phyloP scores from a whole-genome alignment of 2,888 invertebrate species.

The Ischnura elegans region DNA sequence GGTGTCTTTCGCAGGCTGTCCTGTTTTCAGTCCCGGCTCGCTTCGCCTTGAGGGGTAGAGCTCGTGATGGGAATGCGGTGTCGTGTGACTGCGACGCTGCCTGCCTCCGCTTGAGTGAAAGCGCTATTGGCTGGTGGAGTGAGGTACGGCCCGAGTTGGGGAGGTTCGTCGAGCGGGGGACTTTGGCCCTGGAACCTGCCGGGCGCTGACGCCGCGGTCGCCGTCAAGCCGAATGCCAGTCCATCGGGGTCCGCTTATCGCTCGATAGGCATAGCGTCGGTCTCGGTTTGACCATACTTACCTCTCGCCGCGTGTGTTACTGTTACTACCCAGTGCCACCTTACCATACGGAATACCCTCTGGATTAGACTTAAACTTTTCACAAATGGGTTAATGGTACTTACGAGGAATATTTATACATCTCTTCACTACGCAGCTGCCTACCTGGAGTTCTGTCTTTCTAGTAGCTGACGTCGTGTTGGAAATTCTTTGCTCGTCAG shows the following conservation, averaged over 20 bases:
- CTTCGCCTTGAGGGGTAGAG: background rate
- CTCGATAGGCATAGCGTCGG: background rate
- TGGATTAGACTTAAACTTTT: background rate
- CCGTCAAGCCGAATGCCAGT: background rate
- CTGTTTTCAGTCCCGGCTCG: background rate
- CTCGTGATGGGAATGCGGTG: constrained; percentile 47
- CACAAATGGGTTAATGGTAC: constrained; percentile 7
- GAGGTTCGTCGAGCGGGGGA: background rate
- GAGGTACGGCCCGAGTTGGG: background rate
- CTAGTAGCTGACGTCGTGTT: background rate
- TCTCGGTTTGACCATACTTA: background rate
- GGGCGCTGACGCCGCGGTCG: constrained; percentile 46
- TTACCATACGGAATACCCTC: background rate
- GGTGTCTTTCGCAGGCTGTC: background rate
- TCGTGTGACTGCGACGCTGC: background rate
- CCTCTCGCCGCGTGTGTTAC: background rate
- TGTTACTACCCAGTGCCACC: background rate
- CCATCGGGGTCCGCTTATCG: background rate
- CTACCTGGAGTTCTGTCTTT: background rate
- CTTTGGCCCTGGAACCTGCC: background rate
- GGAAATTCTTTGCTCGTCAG: background rate
- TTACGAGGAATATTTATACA: background rate
- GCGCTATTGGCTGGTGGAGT: constrained; percentile 20
- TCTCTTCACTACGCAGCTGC: background rate
- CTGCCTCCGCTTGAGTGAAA: constrained; percentile 41